These are phyloP conservation scores for Mionectes olivaceus DNA, from an alignment of 2,797 vertebrate species.

Conservation along the genomic window DNA sequence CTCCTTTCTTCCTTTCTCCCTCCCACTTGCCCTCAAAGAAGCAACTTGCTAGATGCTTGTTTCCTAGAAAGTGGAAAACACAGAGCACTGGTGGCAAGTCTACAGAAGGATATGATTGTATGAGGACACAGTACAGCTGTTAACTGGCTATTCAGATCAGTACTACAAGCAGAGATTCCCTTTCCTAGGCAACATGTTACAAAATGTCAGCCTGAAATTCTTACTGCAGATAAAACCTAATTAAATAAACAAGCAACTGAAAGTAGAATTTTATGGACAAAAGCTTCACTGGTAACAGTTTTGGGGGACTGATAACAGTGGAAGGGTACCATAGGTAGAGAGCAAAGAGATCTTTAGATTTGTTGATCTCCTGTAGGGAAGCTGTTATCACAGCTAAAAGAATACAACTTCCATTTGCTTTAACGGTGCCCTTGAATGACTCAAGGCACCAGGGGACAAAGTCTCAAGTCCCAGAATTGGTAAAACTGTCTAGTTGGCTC, in stretches of 20 bases:
- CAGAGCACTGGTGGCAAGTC: neutral
- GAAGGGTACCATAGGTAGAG: neutral
- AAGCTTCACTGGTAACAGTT: neutral
- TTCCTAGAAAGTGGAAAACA: neutral
- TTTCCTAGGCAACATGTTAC: neutral
- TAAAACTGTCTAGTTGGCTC: neutral
- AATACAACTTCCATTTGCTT: neutral
- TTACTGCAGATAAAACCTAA: neutral
- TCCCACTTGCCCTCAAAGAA: neutral
- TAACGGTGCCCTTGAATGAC: neutral
- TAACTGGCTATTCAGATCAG: neutral
- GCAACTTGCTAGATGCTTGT: neutral
- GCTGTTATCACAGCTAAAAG: neutral
- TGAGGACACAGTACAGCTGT: neutral
- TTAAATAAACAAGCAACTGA: neutral
- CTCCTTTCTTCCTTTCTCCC: neutral
- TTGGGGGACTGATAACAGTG: neutral
- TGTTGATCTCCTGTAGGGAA: neutral
- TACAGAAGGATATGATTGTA: neutral
- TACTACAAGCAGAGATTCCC: neutral
- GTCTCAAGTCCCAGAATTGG: neutral
- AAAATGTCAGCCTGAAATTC: neutral
- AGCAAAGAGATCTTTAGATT: neutral
- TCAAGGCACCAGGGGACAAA: fast-evolving
- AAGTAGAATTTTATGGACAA: neutral